Base-by-base conservation (phyloP, 2,797 vertebrate species). In the Nyctalus aviator region DNA sequence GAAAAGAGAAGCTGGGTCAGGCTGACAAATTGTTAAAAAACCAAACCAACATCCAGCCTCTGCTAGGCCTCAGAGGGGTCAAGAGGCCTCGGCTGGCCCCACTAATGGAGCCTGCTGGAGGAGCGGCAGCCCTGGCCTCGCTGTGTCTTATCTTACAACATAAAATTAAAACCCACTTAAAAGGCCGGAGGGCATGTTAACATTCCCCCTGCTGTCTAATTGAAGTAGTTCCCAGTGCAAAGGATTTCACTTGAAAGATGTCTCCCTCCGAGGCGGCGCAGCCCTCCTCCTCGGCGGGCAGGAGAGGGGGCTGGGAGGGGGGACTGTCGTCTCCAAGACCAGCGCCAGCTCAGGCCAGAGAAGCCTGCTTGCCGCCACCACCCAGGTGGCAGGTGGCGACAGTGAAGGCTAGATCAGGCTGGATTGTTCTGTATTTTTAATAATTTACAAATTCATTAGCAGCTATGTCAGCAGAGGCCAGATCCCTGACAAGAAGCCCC, bases 151-250 rank as follows among this genome's bases (percentile, higher is more conserved):
- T 97, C 97, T 97, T 97, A 97, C 97, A 97, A 97, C 97, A 97
- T 97, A 97, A 97, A 97, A 97, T 97, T 97, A 97, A 97, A 97
- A 97, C 97, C 97, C 97, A 97, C 97, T 97, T 97, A 97, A 97
- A 97, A 97, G 97, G 97, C 97, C 97, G 96, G 95, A 97, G 97
- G 97, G 97, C 97, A 97, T 96, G 97, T 96, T 97, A 97, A 97
- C 97, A 97, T 97, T 97, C 96, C 79, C 96, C 96, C 96, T 95
- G 96, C 96, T 96, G 95, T 97, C 97, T 97, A 97, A 97, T 97
- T 97, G 97, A 97, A 97, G 96, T 92, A 96, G 97, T 97, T 97
- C 92, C 96, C 95, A 96, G 94, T 27, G 95, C 96, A 96, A 94
- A 96, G 96, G 96, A 96, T 97, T 97, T 96, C 96, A 79, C 94